Percentiles rank a stretch among this genome's conserved stretches.
These are phyloP conservation scores for Amphipyra tragopoginis DNA, from an alignment of 2,888 invertebrate species.

Conservation along the genomic window DNA sequence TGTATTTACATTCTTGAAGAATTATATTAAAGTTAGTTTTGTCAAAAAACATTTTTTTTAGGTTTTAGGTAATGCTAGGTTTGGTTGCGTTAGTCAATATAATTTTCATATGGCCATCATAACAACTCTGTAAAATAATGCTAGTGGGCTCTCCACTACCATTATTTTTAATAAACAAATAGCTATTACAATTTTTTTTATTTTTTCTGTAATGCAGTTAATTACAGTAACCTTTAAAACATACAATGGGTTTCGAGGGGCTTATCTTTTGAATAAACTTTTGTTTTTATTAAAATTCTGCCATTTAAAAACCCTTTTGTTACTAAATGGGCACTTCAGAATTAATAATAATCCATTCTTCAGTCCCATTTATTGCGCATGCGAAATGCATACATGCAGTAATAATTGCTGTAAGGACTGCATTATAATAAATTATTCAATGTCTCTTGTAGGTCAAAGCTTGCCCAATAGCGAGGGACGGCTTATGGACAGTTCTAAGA, in stretches of 20 bases:
- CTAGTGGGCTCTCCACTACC: no score
- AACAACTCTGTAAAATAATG: background rate
- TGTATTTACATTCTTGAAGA: conserved; percentile 34
- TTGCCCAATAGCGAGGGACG: conserved; percentile 35
- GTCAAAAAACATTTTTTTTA: background rate
- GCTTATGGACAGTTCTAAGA: conserved; percentile 59
- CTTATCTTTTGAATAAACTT: conserved; percentile 13
- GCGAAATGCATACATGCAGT: conserved; percentile 4
- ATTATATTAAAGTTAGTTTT: conserved; percentile 8
- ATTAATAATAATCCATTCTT: conserved; percentile 8
- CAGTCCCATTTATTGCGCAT: conserved; percentile 3
- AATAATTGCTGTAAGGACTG: conserved; percentile 19
- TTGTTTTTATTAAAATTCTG: conserved; percentile 6
- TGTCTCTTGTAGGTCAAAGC: conserved; percentile 40
- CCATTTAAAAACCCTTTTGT: conserved; percentile 5
- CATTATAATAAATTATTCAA: conserved; percentile 38
- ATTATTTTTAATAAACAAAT: background rate
- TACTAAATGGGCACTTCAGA: conserved; percentile 4
- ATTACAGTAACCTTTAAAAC: conserved; percentile 17
- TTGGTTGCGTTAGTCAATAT: conserved; percentile 3
- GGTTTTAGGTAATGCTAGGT: conserved; percentile 4
- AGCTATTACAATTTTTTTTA: background rate
- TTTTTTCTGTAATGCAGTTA: background rate
- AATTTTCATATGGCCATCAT: background rate
- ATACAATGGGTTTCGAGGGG: conserved; percentile 4